Base-by-base conservation (phyloP, 2,113 vertebrate species). In the Micromys minutus region DNA sequence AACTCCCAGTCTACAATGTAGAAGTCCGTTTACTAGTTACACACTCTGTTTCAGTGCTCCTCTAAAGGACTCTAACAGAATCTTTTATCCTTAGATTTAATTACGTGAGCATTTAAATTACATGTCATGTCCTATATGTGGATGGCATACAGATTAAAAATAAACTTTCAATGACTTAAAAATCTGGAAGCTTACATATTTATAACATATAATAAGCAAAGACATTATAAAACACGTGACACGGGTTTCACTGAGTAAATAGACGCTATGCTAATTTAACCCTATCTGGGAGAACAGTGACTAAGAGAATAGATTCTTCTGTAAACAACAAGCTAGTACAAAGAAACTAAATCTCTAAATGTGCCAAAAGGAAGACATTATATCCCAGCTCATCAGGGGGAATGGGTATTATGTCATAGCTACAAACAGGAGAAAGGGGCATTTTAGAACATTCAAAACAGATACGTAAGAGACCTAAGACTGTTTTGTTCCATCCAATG, bases 51-150 rank as follows among this genome's bases (percentile, higher is more conserved):
- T 26, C 15, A 16, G 45, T 59, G 39, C 3, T 79, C 29, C n/a
- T 31, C 47, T 47, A 88, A 36, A 80, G 55, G 36, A 88, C 10
- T 34, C 52, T 77, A 80, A 45, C 1, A 71, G 1, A 80, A 87
- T 10, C 39, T 59, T 55, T 63, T 74, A 83, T 50, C 89, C 26
- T 87, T 72, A 86, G 84, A 24, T 85, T 89, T 80, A 90, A 92
- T 65, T 90, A 93, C 57, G 47, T 57, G 22, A 93, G 34, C n/a
- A 59, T 17, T 5, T 91, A 90, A 86, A 89, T 47, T 81, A 45
- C 29, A 89, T 24, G 67, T 1, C 50, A 89, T 36, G 61, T 9
- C n/a, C 61, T 90, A 47, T 34, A 29, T 50, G 59, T 83, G 47
- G 59, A 22, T 77, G 34, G 2, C 9, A 87, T 39, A 90, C 1